Evolutionary conservation across 1,140 invertebrate genomes (phyloP).

Genomic region (Zaprionus taronus): DNA sequence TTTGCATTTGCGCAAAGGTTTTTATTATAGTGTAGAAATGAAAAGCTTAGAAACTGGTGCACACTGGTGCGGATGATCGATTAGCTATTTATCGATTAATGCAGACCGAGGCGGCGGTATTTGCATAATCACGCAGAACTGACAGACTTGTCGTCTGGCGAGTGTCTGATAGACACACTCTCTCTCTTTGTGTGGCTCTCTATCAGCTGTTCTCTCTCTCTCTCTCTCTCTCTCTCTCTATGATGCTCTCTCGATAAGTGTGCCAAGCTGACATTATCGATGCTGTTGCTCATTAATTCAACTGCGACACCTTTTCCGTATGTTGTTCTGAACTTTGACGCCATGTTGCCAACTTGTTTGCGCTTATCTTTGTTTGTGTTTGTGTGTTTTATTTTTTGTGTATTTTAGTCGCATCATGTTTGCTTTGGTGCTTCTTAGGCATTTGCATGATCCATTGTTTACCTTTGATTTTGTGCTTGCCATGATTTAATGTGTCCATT

Average conservation of each 20-base stretch:
- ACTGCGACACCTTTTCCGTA: conserved; percentile 72
- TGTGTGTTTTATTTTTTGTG: conserved; percentile 23
- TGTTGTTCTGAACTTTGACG: conserved; percentile 64
- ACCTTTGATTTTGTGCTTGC: conserved; percentile 35
- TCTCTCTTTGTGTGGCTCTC: conserved; percentile 6
- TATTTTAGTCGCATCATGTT: conserved; percentile 53
- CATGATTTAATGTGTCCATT: conserved; percentile 49
- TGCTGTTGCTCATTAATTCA: conserved; percentile 76
- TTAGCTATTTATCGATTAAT: conserved; percentile 62
- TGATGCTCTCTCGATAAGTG: conserved; percentile 32
- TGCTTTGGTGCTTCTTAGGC: conserved; percentile 32
- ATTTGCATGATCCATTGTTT: conserved; percentile 53
- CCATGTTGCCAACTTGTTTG: conserved; percentile 40
- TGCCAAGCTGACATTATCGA: conserved; percentile 53
- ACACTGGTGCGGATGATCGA: conserved; percentile 60
- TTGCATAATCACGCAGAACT: conserved; percentile 68
- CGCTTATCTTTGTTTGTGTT: conserved; percentile 20
- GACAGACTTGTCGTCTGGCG: conserved; percentile 61
- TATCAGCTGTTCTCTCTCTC: not conserved
- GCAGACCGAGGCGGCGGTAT: conserved; percentile 48
- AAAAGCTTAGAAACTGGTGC: conserved; percentile 52
- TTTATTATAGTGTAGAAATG: conserved; percentile 33
- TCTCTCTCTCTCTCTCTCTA: conserved; percentile 13
- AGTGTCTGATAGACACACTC: conserved; percentile 17
- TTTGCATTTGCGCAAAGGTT: conserved; percentile 24